These are phyloP conservation scores for Panorpa germanica DNA, from an alignment of 2,888 invertebrate species.

Conservation along the genomic window DNA sequence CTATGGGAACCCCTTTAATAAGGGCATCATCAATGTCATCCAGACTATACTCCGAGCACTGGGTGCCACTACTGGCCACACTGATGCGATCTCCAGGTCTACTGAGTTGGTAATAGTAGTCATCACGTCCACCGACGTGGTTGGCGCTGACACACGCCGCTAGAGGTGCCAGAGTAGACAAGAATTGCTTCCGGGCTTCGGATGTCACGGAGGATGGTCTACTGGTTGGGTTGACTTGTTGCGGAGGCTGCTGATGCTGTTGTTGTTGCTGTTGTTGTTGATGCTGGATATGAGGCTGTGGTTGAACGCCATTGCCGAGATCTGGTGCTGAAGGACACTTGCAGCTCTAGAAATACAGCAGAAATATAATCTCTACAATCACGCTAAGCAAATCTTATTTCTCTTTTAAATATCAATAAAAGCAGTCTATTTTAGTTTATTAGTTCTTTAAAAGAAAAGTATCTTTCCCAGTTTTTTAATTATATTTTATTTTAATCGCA, in stretches of 20 bases:
- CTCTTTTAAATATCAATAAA: no score
- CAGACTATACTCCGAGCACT: slow-evolving; percentile 46
- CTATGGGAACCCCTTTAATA: slow-evolving; percentile 23
- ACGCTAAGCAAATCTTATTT: no score
- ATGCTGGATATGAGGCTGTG: slow-evolving; percentile 21
- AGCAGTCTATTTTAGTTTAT: no score
- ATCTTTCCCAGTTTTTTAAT: no score
- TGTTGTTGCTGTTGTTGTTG: slow-evolving; percentile 18
- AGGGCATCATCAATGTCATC: slow-evolving; percentile 36
- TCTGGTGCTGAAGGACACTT: slow-evolving; percentile 30
- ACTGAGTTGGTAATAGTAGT: slow-evolving; percentile 35
- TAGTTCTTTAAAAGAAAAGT: no score
- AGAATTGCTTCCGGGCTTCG: slow-evolving; percentile 56
- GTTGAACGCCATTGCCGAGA: slow-evolving; percentile 30
- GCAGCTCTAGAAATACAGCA: slow-evolving; percentile 24
- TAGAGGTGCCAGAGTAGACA: slow-evolving; percentile 58
- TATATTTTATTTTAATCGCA: no score
- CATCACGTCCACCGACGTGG: slow-evolving; percentile 34
- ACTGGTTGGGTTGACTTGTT: slow-evolving; percentile 20
- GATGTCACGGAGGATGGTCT: slow-evolving; percentile 23
- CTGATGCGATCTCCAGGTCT: slow-evolving; percentile 36
- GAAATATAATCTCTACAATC: no score
- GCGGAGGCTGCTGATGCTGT: slow-evolving; percentile 21
- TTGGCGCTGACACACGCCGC: slow-evolving; percentile 52
- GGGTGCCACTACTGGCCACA: slow-evolving; percentile 35